phyloP scores from a whole-genome alignment of 1,140 invertebrate genomes.

The Drosophila albomicans region DNA sequence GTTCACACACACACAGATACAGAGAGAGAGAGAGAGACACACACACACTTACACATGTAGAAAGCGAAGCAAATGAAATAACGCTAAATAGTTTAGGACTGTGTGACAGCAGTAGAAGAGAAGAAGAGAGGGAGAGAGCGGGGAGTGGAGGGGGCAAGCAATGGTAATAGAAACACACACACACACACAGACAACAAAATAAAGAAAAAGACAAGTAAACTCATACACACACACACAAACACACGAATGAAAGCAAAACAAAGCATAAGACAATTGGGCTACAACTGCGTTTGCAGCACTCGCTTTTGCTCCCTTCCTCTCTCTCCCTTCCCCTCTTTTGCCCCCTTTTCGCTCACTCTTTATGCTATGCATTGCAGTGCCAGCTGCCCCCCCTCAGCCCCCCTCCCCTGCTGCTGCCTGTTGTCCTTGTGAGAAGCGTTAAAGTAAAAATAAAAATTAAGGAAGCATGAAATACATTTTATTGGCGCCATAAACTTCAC shows the following conservation, averaged over 20 bases:
- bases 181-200: conserved; percentile 9
- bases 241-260: conserved; percentile 31
- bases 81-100: conserved; percentile 76
- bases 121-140: neutral
- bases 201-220: conserved; percentile 12
- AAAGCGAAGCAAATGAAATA: conserved; percentile 50
- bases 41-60: conserved; percentile 1
- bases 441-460: conserved; percentile 85
- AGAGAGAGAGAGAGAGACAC: neutral
- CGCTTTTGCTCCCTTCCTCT: neutral
- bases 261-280: conserved; percentile 46
- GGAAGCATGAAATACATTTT: conserved; percentile 85
- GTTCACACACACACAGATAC: conserved; percentile 33
- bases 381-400: neutral
- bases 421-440: conserved; percentile 74
- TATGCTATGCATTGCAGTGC: conserved; percentile 23
- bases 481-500: conserved; percentile 85
- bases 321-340: neutral
- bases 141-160: conserved; percentile 10
- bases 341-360: neutral
- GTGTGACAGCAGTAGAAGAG: conserved; percentile 16
- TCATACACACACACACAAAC: conserved; percentile 6
- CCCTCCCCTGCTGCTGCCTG: conserved; percentile 8
- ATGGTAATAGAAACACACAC: conserved; percentile 31
- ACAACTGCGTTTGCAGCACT: conserved; percentile 47